Percentiles rank a stretch among this genome's conserved stretches.
Conservation (phyloP, 2,888 invertebrate species). For the Heliconius charithonia region DNA sequence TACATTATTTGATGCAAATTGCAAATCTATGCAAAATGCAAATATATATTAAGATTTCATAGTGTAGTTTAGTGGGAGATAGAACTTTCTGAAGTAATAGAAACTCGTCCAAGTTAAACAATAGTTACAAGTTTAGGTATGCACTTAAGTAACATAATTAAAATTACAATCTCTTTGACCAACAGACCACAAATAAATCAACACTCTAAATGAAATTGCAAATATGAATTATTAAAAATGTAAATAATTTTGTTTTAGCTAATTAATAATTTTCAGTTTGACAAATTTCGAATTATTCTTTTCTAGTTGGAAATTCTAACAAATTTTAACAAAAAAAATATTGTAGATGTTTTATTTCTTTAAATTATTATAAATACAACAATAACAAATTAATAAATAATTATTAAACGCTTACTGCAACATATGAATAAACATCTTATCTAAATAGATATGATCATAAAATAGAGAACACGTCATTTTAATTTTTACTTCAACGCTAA, state of each 20-base stretch:
- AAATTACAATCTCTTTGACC: constrained; percentile 4
- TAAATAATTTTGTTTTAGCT: not conserved
- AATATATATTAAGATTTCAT: not conserved
- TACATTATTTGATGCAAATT: too few species aligned
- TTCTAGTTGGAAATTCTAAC: not conserved
- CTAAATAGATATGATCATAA: constrained; percentile 10
- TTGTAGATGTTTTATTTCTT: too few species aligned
- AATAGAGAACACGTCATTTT: constrained; percentile 1
- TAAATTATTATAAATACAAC: not conserved
- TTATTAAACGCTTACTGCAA: not conserved
- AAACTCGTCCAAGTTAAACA: not conserved
- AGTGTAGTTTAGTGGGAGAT: not conserved
- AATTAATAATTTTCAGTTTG: not conserved
- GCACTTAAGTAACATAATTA: not conserved
- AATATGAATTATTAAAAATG: not conserved
- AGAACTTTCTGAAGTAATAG: not conserved
- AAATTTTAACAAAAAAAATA: not conserved
- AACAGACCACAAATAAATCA: constrained; percentile 14
- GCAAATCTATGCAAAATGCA: not conserved
- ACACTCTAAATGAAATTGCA: not conserved
- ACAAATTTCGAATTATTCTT: not conserved
- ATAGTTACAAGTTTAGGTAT: not conserved
- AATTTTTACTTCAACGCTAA: not conserved
- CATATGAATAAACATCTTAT: not conserved
- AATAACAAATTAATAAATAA: not conserved